Base-by-base conservation (phyloP, 2,888 invertebrate species). In the Sclerodermus sp. region DNA sequence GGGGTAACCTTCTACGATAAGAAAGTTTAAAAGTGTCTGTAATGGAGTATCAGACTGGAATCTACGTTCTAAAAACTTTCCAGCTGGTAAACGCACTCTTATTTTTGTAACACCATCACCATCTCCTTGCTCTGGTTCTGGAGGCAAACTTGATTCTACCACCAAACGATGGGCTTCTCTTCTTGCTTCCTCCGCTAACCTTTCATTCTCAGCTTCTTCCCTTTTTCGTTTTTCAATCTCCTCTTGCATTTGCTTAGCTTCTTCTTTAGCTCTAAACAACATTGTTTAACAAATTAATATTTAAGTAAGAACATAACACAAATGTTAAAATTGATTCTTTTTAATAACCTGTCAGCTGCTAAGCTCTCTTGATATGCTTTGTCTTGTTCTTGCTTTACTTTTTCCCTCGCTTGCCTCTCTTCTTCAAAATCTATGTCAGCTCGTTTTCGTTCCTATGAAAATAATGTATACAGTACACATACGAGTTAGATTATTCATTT, bases 321-420 rank as follows among this genome's bases (percentile, higher is more conserved):
- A 4, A 34, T 4, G 34, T n/a, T 34, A n/a, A 34, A 34, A 14
- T 18, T 39, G 13, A 30, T 29, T 44, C n/a, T 31, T 30, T 18
- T 2, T 18, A 10, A 23, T 62, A 71, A 87, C 87, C 88, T 86
- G 78, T 93, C 93, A 0, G 87, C 89, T 71, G 90, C 90, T 47
- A 97, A 83, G 64, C 96, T 96, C 73, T 85, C 88, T 76, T 93
- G 88, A 79, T 94, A 97, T 0, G 96, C 96, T 77, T 88, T 87
- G 81, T 97, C 96, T 81, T 97, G 96, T 78, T 96, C 96, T 67
- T 87, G 84, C 79, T 95, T 94, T 46, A 97, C 93, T 66, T 85
- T 82, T 79, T 96, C 95, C 47, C 96, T 81, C 9, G 91, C 93
- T 58, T 91, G 90, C 49, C 96, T 81, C 77, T 96, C 95, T 52